A percentile compares a stretch with the other conserved stretches of the same genome.
These are phyloP conservation scores for Ctenopoma kingsleyae DNA, from an alignment of 2,797 vertebrate genomes.

Conservation along the genomic window DNA sequence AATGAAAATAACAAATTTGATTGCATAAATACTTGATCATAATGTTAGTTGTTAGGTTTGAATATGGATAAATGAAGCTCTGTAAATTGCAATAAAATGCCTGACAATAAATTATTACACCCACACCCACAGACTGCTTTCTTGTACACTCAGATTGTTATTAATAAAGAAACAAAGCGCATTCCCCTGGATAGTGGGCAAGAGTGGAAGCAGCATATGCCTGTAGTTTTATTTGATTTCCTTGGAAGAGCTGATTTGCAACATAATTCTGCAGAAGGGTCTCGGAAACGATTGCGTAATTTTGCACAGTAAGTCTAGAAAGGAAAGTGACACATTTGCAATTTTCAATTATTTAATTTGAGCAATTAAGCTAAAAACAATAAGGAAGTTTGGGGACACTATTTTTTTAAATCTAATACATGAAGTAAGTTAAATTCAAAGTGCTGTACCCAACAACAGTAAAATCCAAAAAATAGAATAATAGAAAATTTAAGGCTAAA, in stretches of 20 bases:
- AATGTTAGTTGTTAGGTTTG: conserved; percentile 28
- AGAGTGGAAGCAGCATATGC: background rate
- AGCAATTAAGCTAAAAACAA: too few species aligned
- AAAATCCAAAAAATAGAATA: too few species aligned
- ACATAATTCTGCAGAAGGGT: background rate
- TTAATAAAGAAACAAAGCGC: too few species aligned
- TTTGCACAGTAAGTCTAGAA: too few species aligned
- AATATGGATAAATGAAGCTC: conserved; percentile 39
- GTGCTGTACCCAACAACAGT: too few species aligned
- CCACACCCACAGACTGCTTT: conserved; percentile 1
- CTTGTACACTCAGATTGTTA: background rate
- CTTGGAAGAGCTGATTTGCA: background rate
- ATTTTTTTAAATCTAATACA: too few species aligned
- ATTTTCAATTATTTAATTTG: too few species aligned
- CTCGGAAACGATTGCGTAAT: too few species aligned
- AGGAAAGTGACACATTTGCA: too few species aligned
- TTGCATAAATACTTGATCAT: conserved; percentile 33
- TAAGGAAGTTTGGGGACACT: too few species aligned
- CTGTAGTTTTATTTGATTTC: background rate
- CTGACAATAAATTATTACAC: conserved; percentile 71
- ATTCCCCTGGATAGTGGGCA: background rate
- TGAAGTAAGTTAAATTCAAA: too few species aligned
- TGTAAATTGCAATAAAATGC: conserved; percentile 63
- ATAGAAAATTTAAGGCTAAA: too few species aligned
- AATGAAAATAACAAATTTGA: conserved; percentile 36